Conservation (phyloP, 2,888 invertebrate species). For the Reticulitermes lucifugus region DNA sequence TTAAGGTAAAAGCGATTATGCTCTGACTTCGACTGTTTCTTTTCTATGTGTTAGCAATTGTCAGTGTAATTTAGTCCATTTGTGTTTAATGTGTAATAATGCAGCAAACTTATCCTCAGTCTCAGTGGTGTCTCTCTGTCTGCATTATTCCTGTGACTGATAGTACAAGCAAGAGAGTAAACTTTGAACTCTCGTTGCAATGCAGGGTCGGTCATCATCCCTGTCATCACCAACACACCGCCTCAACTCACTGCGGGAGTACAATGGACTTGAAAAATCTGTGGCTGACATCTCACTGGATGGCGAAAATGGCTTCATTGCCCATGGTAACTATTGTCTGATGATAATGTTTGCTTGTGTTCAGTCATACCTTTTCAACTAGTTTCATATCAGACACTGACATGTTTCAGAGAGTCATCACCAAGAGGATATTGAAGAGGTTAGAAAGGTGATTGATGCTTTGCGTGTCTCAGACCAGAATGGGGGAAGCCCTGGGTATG, state of each 20-base stretch:
- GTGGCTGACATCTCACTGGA: slow-evolving; percentile 43
- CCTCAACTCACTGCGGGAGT: slow-evolving; percentile 52
- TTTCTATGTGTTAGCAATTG: too few relatives aligned
- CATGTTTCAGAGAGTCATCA: slow-evolving; percentile 46
- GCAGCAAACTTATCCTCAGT: too few relatives aligned
- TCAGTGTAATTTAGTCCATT: too few relatives aligned
- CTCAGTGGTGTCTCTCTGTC: too few relatives aligned
- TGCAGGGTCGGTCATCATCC: slow-evolving; percentile 63
- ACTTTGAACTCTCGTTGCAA: too few relatives aligned
- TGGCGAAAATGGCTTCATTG: slow-evolving; percentile 51
- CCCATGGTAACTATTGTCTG: slow-evolving; percentile 42
- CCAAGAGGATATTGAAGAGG: slow-evolving; percentile 55
- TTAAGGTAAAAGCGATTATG: too few relatives aligned
- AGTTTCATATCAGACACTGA: too few relatives aligned
- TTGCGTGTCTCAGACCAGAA: slow-evolving; percentile 53
- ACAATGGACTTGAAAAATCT: slow-evolving; percentile 55
- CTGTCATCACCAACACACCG: slow-evolving; percentile 63
- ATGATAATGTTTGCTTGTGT: neutral
- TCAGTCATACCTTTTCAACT: neutral
- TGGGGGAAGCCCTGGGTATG: slow-evolving; percentile 50
- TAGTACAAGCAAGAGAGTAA: too few relatives aligned
- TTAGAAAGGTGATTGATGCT: slow-evolving; percentile 56
- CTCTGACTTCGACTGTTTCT: too few relatives aligned
- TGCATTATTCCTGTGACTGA: too few relatives aligned
- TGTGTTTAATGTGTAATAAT: too few relatives aligned